Evolutionary conservation across 2,888 invertebrate species (phyloP).

Genomic region (Crematogaster levior): DNA sequence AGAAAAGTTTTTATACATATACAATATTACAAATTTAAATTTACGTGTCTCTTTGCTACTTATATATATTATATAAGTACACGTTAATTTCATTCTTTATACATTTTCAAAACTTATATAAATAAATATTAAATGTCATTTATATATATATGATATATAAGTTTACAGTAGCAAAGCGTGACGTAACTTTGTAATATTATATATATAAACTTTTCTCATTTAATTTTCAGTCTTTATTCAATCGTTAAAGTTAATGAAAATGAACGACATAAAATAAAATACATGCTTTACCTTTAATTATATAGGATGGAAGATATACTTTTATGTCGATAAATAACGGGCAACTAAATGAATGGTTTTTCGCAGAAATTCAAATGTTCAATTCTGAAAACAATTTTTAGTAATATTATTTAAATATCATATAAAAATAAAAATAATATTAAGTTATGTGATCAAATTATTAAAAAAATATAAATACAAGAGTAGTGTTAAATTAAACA

Average conservation of each 20-base stretch:
- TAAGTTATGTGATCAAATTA: neutral
- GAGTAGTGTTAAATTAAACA: neutral
- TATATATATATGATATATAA: neutral
- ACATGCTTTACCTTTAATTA: neutral
- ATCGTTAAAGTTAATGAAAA: slow-evolving; percentile 22
- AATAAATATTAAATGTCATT: slow-evolving; percentile 2
- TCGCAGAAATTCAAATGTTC: neutral
- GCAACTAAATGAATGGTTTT: neutral
- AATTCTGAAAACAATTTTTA: neutral
- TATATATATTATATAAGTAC: too few species aligned
- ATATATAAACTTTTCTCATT: neutral
- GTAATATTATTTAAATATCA: slow-evolving; percentile 1
- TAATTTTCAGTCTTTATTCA: slow-evolving; percentile 3
- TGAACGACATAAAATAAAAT: slow-evolving; percentile 19
- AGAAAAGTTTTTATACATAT: too few species aligned
- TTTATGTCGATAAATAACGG: slow-evolving; percentile 17
- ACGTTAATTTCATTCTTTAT: too few species aligned
- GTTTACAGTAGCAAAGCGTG: neutral
- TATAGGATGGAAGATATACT: neutral
- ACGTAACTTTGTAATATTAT: neutral
- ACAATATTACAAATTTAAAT: too few species aligned
- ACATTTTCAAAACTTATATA: too few species aligned
- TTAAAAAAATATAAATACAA: neutral
- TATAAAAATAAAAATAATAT: neutral
- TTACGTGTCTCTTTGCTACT: too few species aligned